Conservation (phyloP, 2,797 vertebrate genomes). For the Gambusia yucatana region DNA sequence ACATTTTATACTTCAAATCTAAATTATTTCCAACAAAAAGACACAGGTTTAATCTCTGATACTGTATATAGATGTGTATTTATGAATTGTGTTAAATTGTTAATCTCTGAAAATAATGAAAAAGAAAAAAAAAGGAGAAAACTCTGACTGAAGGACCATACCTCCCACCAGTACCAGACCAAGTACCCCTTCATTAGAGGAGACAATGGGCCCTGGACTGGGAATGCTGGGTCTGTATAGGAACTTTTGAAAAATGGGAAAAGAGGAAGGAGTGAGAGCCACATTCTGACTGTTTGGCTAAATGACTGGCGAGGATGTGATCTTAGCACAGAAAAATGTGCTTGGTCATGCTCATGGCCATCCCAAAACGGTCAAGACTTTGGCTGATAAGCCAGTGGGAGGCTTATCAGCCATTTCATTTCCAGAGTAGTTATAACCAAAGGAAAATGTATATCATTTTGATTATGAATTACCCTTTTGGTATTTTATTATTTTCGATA, state of each 20-base stretch:
- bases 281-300: conserved; percentile 46
- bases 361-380: conserved; percentile 53
- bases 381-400: conserved; percentile 54
- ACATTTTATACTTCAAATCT: neutral
- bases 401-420: neutral
- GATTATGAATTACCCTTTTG: neutral
- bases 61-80: neutral
- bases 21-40: conserved; percentile 2
- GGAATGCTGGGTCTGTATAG: conserved; percentile 37
- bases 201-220: conserved; percentile 30
- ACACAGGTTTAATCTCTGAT: neutral
- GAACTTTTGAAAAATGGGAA: conserved; percentile 42
- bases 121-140: conserved; percentile 5
- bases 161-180: conserved; percentile 24
- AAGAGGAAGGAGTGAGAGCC: conserved; percentile 63
- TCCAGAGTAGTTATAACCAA: conserved; percentile 5
- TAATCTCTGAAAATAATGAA: conserved; percentile 2
- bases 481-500: neutral
- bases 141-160: conserved; percentile 29
- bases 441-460: neutral
- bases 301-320: conserved; percentile 62
- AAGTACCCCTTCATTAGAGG: conserved; percentile 40
- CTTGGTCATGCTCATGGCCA: conserved; percentile 59
- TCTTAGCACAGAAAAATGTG: conserved; percentile 67
- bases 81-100: neutral